Conservation (phyloP, 2,113 vertebrate genomes). For the Climacteris rufus region DNA sequence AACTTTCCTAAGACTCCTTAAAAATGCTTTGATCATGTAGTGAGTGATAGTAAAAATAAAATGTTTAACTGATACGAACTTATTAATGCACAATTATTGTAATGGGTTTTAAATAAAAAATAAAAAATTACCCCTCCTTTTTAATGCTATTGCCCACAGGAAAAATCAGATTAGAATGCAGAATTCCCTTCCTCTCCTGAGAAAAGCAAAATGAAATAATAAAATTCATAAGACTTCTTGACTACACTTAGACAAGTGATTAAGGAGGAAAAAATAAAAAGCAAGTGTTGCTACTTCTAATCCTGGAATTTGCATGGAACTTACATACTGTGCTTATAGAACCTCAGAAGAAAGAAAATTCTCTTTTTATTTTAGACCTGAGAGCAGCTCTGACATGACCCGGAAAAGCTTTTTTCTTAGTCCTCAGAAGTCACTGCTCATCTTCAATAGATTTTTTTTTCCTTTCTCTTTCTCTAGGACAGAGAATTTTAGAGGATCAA, state of each 20-base stretch:
- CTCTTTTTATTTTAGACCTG: not conserved
- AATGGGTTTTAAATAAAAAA: not conserved
- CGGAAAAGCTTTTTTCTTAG: not conserved
- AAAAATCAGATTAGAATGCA: not conserved
- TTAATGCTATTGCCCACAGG: not conserved
- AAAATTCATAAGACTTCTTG: not conserved
- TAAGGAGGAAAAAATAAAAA: fast-evolving
- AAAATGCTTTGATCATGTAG: not conserved
- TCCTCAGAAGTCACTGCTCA: not conserved
- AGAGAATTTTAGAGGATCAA: slow-evolving; percentile 7
- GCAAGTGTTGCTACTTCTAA: not conserved
- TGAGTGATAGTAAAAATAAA: not conserved
- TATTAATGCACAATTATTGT: not conserved
- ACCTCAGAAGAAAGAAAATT: not conserved
- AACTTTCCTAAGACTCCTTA: not conserved
- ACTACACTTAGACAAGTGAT: not conserved
- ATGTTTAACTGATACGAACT: not conserved
- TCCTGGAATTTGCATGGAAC: not conserved
- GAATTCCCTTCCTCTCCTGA: not conserved
- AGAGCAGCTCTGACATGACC: not conserved
- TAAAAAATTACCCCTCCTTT: not conserved
- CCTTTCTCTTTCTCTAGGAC: not conserved
- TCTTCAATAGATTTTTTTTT: not conserved
- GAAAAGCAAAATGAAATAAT: not conserved
- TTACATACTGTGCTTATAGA: not conserved